Evolutionary conservation across 2,113 vertebrate genomes (phyloP).

Genomic region (Phainopepla nitens): DNA sequence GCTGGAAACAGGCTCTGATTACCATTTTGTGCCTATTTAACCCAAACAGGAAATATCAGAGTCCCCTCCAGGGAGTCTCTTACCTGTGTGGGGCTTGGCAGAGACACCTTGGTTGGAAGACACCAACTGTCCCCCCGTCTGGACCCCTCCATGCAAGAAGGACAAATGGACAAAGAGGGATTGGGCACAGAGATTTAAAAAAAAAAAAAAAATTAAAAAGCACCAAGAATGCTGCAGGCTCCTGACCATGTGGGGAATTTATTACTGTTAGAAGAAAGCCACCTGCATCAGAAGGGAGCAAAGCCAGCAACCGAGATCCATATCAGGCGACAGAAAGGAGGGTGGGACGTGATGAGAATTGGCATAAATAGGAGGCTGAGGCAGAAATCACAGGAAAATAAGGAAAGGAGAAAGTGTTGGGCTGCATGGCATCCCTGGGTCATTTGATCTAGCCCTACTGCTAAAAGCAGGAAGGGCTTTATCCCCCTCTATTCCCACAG

Average conservation of each 20-base stretch:
- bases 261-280: neutral
- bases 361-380: neutral
- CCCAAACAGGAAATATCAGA: neutral
- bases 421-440: neutral
- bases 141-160: neutral
- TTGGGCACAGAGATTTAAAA: neutral
- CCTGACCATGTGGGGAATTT: neutral
- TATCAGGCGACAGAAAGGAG: neutral
- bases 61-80: neutral
- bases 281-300: neutral
- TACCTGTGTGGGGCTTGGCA: neutral
- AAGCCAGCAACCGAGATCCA: neutral
- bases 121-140: neutral
- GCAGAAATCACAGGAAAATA: neutral
- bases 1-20: neutral
- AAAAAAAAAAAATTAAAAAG: neutral
- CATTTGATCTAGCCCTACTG: rapidly evolving
- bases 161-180: neutral
- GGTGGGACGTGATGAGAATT: neutral
- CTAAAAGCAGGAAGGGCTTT: slow-evolving; percentile 13
- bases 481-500: neutral
- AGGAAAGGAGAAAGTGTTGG: neutral
- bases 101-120: neutral
- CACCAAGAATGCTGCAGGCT: neutral
- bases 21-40: neutral